Conservation (phyloP, 2,113 vertebrate genomes). For the Sardina pilchardus region DNA sequence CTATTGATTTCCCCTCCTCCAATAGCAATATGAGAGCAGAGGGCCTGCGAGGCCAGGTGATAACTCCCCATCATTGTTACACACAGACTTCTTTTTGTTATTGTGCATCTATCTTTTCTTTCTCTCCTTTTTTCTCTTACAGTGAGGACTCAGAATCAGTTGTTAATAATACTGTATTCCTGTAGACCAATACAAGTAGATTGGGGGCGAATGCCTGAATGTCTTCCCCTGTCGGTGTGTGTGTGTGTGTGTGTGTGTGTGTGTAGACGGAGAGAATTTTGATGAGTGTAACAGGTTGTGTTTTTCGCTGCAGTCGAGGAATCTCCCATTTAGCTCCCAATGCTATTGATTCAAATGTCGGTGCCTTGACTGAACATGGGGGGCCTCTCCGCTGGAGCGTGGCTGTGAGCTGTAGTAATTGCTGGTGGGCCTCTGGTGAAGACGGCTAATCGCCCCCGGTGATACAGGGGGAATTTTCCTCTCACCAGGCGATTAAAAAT, state of each 20-base stretch:
- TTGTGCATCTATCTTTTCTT: neutral
- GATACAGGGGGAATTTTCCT: conserved; percentile 29
- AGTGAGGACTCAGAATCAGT: neutral
- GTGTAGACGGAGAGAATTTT: neutral
- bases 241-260: neutral
- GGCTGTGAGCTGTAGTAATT: neutral
- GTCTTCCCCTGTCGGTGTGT: neutral
- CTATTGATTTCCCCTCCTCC: conserved; percentile 39
- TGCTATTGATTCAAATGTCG: neutral
- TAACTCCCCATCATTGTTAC: conserved; percentile 27
- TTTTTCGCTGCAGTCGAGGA: neutral
- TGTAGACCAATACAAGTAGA: neutral
- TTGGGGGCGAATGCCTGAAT: neutral
- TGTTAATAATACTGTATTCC: neutral
- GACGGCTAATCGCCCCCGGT: conserved; percentile 34
- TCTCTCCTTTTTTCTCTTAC: neutral
- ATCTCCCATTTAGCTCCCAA: neutral
- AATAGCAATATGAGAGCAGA: conserved; percentile 41
- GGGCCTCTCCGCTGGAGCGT: neutral
- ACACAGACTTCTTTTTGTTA: conserved; percentile 20
- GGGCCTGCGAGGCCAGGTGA: conserved; percentile 14
- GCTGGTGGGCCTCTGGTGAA: neutral
- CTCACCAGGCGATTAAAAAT: conserved; percentile 47
- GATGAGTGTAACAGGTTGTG: neutral
- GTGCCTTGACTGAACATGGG: neutral